A percentile compares a stretch with the other conserved stretches of the same genome.
Evolutionary conservation across 2,113 vertebrate genomes (phyloP).

Genomic region (Nyctereutes procyonoides): DNA sequence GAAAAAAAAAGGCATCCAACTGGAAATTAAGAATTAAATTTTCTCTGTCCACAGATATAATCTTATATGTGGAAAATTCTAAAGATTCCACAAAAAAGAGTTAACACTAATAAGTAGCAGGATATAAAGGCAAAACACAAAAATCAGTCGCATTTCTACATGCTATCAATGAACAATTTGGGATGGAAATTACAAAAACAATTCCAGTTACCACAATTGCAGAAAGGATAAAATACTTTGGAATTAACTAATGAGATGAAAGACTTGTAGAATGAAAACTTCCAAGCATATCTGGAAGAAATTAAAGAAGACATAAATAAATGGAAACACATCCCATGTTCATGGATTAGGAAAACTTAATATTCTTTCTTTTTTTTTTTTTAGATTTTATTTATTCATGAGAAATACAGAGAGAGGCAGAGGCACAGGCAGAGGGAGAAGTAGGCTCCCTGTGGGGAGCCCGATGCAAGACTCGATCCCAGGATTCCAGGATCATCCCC

Average conservation of each 20-base stretch:
- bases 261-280: background rate
- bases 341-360: background rate
- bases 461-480: too few species aligned
- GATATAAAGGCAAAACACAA: background rate
- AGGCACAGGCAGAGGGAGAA: too few species aligned
- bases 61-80: background rate
- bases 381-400: too few species aligned
- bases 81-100: background rate
- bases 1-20: background rate
- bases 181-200: background rate
- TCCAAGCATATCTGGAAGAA: background rate
- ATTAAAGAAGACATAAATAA: background rate
- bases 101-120: background rate
- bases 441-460: too few species aligned
- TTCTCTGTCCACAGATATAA: background rate
- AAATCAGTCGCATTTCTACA: background rate
- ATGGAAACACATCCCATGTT: background rate
- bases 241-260: background rate
- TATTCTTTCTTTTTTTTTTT: background rate
- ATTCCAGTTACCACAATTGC: background rate
- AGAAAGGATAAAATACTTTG: background rate
- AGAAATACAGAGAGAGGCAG: too few species aligned
- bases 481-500: too few species aligned
- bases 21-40: background rate
- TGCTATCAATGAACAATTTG: background rate